Evolutionary conservation across 1,140 invertebrate genomes (phyloP).

Genomic region (Brachionus rubens): DNA sequence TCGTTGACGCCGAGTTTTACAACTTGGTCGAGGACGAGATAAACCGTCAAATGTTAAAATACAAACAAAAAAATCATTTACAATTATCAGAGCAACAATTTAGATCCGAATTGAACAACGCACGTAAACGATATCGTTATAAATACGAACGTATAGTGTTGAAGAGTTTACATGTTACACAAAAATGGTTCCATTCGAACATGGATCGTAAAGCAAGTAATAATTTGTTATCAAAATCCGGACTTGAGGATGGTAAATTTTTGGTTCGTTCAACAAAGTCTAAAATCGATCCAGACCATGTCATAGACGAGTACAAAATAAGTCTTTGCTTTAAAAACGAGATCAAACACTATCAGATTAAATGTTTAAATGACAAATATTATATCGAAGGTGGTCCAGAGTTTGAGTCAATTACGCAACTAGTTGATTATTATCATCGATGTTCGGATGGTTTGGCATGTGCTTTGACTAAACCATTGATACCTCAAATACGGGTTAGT

Average conservation of each 20-base stretch:
- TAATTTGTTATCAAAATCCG: conserved; percentile 50
- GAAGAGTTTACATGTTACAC: conserved; percentile 52
- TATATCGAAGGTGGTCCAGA: conserved; percentile 63
- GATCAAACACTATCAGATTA: conserved; percentile 62
- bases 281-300: neutral
- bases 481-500: conserved; percentile 30
- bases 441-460: conserved; percentile 25
- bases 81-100: conserved; percentile 1
- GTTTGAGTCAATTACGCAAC: conserved; percentile 53
- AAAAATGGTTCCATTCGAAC: conserved; percentile 57
- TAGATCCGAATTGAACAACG: conserved; percentile 42
- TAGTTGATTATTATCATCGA: conserved; percentile 43
- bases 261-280: conserved; percentile 47
- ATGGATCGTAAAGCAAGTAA: conserved; percentile 55
- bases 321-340: conserved; percentile 58
- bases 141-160: conserved; percentile 50
- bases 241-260: conserved; percentile 57
- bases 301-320: conserved; percentile 48
- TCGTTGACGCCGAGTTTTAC: conserved; percentile 60
- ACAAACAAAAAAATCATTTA: conserved; percentile 8
- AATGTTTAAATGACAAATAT: conserved; percentile 54
- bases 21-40: conserved; percentile 54
- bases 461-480: conserved; percentile 8
- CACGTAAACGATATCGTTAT: conserved; percentile 47
- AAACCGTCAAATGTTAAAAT: neutral